phyloP scores from a whole-genome alignment of 2,888 invertebrate species.

The Andrena flavipes region DNA sequence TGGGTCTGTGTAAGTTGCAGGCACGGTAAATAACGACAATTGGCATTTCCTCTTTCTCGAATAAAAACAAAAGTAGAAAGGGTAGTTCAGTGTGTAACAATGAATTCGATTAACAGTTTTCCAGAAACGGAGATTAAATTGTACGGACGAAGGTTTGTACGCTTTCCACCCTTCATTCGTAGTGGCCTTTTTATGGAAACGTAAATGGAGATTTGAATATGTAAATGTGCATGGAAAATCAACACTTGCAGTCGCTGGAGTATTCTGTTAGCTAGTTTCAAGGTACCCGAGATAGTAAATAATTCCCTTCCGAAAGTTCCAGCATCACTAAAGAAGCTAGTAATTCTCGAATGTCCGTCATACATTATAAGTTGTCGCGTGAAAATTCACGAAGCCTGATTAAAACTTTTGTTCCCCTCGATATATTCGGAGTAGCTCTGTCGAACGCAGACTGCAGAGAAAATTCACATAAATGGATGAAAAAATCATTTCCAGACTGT shows the following conservation, averaged over 20 bases:
- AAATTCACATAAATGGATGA: background rate
- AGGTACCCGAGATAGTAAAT: slow-evolving; percentile 31
- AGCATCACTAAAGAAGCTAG: slow-evolving; percentile 15
- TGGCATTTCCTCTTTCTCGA: background rate
- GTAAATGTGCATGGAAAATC: slow-evolving; percentile 18
- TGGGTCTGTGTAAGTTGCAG: too few relatives aligned
- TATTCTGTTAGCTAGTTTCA: slow-evolving; percentile 32
- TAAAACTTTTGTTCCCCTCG: slow-evolving; percentile 36
- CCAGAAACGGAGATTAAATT: background rate
- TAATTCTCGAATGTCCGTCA: slow-evolving; percentile 24
- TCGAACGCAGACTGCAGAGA: background rate
- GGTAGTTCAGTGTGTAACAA: background rate
- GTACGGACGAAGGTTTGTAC: background rate
- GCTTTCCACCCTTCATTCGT: background rate
- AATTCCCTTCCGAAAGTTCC: slow-evolving; percentile 41
- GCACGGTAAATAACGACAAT: too few relatives aligned
- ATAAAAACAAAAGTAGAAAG: background rate
- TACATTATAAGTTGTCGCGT: slow-evolving; percentile 24
- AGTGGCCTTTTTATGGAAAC: background rate
- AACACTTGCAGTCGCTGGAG: slow-evolving; percentile 24
- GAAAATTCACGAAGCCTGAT: slow-evolving; percentile 26
- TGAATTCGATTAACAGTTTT: background rate
- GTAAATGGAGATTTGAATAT: slow-evolving; percentile 6
- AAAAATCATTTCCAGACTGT: background rate
- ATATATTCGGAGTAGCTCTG: background rate